phyloP scores from a whole-genome alignment of 2,113 vertebrate species.

The Egretta garzetta region DNA sequence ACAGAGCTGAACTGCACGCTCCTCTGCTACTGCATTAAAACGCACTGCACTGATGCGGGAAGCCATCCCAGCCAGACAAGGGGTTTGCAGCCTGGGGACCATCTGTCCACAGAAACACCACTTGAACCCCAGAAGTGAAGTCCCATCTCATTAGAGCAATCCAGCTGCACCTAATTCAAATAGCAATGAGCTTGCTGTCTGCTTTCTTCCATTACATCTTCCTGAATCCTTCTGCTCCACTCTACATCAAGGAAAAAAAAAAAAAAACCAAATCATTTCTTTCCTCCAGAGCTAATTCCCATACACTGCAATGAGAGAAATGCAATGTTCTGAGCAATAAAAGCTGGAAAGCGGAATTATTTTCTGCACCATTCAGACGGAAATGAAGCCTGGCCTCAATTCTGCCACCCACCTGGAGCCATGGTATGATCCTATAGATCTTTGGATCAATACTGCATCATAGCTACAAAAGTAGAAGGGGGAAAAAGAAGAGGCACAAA shows the following conservation, averaged over 20 bases:
- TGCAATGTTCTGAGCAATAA: conserved; percentile 57
- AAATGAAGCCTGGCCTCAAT: conserved; percentile 63
- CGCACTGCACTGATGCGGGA: background rate
- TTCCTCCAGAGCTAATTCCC: conserved; percentile 59
- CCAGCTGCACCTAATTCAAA: conserved; percentile 24
- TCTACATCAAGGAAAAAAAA: background rate
- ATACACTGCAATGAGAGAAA: conserved; percentile 39
- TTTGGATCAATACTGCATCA: conserved; percentile 68
- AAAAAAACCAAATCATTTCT: background rate
- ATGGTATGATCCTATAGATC: conserved; percentile 67
- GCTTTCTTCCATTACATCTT: background rate
- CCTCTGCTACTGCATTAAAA: background rate
- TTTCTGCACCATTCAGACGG: conserved; percentile 69
- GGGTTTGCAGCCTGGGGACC: background rate
- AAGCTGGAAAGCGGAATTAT: conserved; percentile 59
- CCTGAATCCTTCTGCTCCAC: conserved; percentile 30
- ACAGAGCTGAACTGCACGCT: background rate
- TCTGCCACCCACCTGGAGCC: conserved; percentile 67
- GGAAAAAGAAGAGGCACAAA: background rate
- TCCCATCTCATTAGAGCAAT: background rate
- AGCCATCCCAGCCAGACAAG: background rate
- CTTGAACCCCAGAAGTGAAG: background rate
- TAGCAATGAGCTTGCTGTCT: conserved; percentile 39
- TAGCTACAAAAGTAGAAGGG: conserved; percentile 44
- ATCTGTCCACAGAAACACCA: background rate